phyloP scores from a whole-genome alignment of 2,888 invertebrate genomes.

The Polia nebulosa region DNA sequence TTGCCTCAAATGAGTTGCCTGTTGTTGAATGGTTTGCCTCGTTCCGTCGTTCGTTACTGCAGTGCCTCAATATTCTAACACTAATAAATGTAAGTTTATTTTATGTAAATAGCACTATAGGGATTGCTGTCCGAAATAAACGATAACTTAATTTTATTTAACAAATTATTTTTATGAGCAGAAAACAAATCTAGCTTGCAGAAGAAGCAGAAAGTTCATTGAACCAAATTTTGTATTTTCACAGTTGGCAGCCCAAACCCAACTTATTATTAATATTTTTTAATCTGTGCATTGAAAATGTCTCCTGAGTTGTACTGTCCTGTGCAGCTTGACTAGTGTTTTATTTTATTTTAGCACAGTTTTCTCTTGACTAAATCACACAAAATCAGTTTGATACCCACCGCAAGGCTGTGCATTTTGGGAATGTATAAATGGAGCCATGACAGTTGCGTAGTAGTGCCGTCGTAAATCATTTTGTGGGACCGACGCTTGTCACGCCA shows the following conservation, averaged over 20 bases:
- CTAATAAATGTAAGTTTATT: too few relatives aligned
- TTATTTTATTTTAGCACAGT: slow-evolving; percentile 74
- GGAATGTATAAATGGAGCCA: slow-evolving; percentile 32
- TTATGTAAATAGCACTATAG: too few relatives aligned
- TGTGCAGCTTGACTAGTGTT: slow-evolving; percentile 75
- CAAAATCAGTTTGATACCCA: slow-evolving; percentile 36
- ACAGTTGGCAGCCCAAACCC: slow-evolving; percentile 22
- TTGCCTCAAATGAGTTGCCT: too few relatives aligned
- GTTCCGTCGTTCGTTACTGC: too few relatives aligned
- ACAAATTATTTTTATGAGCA: too few relatives aligned
- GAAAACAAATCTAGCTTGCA: too few relatives aligned
- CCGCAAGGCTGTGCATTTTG: slow-evolving; percentile 22
- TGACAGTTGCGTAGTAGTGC: slow-evolving; percentile 54
- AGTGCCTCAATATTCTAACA: too few relatives aligned
- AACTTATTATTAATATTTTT: slow-evolving; percentile 15
- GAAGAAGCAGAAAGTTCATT: too few relatives aligned
- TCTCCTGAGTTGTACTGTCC: slow-evolving; percentile 60
- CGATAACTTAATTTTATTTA: too few relatives aligned
- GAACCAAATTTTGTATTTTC: neutral
- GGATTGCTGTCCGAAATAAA: too few relatives aligned
- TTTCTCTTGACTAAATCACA: slow-evolving; percentile 53
- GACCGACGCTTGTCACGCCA: slow-evolving; percentile 83
- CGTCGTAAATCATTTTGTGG: slow-evolving; percentile 69
- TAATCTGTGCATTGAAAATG: slow-evolving; percentile 67
- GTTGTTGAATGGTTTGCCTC: too few relatives aligned